Evolutionary conservation across 2,888 invertebrate genomes (phyloP).

Genomic region (Tetragonula carbonaria): DNA sequence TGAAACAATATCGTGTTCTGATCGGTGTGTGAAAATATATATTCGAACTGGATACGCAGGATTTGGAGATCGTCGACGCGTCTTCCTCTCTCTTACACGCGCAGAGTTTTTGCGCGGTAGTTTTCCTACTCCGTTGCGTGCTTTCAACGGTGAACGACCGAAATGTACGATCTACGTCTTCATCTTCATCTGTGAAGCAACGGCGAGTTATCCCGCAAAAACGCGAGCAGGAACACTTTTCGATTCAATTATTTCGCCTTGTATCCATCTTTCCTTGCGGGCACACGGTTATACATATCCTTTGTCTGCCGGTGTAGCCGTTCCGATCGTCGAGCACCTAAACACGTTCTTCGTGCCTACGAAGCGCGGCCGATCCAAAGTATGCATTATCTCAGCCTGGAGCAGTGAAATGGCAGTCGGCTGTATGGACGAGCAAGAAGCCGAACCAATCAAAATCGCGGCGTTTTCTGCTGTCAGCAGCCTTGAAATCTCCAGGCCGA

Average conservation of each 20-base stretch:
- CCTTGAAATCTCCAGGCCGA: slow-evolving; percentile 21
- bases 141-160: not conserved
- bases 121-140: slow-evolving; percentile 1
- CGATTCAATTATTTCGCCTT: slow-evolving; percentile 70
- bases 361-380: slow-evolving; percentile 64
- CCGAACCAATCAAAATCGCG: slow-evolving; percentile 50
- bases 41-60: not conserved
- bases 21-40: not conserved
- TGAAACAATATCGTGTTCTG: not conserved
- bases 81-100: not conserved
- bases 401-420: slow-evolving; percentile 58
- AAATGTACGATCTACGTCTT: slow-evolving; percentile 48
- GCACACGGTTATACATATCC: slow-evolving; percentile 63
- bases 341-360: slow-evolving; percentile 71
- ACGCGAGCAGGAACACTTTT: slow-evolving; percentile 59
- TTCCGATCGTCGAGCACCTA: slow-evolving; percentile 73
- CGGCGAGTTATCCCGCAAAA: slow-evolving; percentile 46
- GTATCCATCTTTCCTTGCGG: slow-evolving; percentile 56
- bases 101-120: not conserved
- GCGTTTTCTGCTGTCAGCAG: slow-evolving; percentile 46
- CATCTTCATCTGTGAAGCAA: slow-evolving; percentile 49
- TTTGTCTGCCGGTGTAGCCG: slow-evolving; percentile 69
- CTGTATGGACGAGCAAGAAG: slow-evolving; percentile 39
- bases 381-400: slow-evolving; percentile 68
- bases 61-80: not conserved